These are phyloP conservation scores for Eufriesea mexicana DNA, from an alignment of 1,140 invertebrate species.

Conservation along the genomic window DNA sequence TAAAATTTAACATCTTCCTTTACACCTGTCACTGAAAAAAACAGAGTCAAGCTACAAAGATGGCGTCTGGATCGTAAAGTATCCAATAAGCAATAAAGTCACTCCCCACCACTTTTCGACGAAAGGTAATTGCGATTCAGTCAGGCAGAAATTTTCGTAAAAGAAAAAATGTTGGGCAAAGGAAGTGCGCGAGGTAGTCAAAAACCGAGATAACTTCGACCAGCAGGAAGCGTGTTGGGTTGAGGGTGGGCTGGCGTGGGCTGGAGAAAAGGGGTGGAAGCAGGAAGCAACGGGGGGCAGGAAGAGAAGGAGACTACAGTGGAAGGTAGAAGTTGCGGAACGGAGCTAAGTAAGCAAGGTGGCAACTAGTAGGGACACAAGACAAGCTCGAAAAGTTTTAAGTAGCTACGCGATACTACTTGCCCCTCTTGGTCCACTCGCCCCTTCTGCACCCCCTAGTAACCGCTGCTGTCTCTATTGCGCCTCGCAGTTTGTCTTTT, in stretches of 20 bases:
- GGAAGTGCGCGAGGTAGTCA: slow-evolving; percentile 67
- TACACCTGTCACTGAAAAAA: too few species aligned
- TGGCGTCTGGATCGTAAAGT: too few species aligned
- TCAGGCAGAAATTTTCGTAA: not conserved
- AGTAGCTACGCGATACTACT: slow-evolving; percentile 77
- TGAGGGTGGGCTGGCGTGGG: not conserved
- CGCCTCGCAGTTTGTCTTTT: slow-evolving; percentile 33
- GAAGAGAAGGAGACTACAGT: slow-evolving; percentile 17
- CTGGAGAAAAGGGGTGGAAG: slow-evolving; percentile 28
- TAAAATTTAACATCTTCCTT: too few species aligned
- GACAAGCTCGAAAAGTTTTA: slow-evolving; percentile 79
- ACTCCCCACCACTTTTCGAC: too few species aligned
- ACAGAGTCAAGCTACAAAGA: too few species aligned
- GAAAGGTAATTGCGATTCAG: too few species aligned
- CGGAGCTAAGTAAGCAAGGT: slow-evolving; percentile 69
- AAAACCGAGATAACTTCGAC: slow-evolving; percentile 76
- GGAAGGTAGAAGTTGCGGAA: slow-evolving; percentile 58
- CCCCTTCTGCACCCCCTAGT: slow-evolving; percentile 12
- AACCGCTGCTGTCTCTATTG: slow-evolving; percentile 48
- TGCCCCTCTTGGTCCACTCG: slow-evolving; percentile 16
- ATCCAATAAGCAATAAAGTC: too few species aligned
- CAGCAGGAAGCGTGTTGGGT: slow-evolving; percentile 4
- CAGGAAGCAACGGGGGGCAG: slow-evolving; percentile 10
- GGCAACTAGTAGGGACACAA: slow-evolving; percentile 73
- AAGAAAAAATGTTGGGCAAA: slow-evolving; percentile 4